Conservation (phyloP, 2,797 vertebrate species). For the Phalloptychus januarius region DNA sequence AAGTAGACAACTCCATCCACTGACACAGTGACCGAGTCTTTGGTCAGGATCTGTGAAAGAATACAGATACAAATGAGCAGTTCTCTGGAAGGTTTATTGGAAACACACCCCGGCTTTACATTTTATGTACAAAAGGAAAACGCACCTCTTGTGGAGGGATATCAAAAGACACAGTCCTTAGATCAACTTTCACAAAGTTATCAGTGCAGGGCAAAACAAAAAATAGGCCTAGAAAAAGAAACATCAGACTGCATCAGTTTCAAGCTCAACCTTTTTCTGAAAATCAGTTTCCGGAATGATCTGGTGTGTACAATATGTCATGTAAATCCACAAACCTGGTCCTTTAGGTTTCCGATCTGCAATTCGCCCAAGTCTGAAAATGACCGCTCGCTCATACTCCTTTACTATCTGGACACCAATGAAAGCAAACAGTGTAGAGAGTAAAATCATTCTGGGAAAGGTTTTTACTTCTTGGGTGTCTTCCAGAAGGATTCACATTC, state of each 20-base stretch:
- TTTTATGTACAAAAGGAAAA: neutral
- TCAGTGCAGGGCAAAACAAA: slow-evolving; percentile 82
- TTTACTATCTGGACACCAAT: slow-evolving; percentile 74
- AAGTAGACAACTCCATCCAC: slow-evolving; percentile 85
- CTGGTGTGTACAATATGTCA: neutral
- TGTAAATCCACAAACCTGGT: slow-evolving; percentile 72
- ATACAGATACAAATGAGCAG: neutral
- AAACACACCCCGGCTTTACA: neutral
- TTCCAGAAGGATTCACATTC: neutral
- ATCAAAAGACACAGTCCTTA: slow-evolving; percentile 81
- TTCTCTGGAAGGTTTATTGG: neutral
- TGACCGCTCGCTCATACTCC: slow-evolving; percentile 83
- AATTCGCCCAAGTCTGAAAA: slow-evolving; percentile 82
- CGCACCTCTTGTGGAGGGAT: slow-evolving; percentile 83
- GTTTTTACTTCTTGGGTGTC: neutral
- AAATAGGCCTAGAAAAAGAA: slow-evolving; percentile 73
- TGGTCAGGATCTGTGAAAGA: slow-evolving; percentile 74
- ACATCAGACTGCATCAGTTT: neutral
- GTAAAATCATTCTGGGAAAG: neutral
- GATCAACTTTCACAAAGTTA: slow-evolving; percentile 79
- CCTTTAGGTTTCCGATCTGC: slow-evolving; percentile 80
- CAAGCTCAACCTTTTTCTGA: neutral
- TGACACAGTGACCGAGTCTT: slow-evolving; percentile 81
- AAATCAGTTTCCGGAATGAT: neutral
- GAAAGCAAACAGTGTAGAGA: neutral